A percentile compares a stretch with the other conserved stretches of the same genome.
These are phyloP conservation scores for Eudasyphora cyanicolor DNA, from an alignment of 2,888 invertebrate genomes.

Conservation along the genomic window DNA sequence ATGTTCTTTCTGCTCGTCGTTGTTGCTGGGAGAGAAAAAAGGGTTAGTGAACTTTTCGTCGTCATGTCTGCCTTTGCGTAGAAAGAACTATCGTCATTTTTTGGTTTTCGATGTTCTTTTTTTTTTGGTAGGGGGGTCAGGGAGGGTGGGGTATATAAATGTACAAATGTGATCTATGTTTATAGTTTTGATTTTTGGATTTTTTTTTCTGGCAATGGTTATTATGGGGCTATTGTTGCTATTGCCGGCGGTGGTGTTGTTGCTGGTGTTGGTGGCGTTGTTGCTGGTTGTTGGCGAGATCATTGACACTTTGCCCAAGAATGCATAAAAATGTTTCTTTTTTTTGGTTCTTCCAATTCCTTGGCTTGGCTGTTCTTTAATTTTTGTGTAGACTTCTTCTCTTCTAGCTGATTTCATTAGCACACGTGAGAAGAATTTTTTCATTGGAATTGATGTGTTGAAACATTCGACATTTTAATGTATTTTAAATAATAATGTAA, in stretches of 20 bases:
- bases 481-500: conserved; percentile 26
- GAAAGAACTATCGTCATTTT: conserved; percentile 24
- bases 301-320: conserved; percentile 76
- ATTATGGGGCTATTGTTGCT: conserved; percentile 46
- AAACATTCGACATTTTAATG: conserved; percentile 33
- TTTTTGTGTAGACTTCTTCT: conserved; percentile 1
- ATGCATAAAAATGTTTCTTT: conserved; percentile 71
- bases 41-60: conserved; percentile 61
- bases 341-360: conserved; percentile 30
- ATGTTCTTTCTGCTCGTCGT: neutral
- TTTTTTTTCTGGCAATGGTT: conserved; percentile 41
- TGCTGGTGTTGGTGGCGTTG: conserved; percentile 60
- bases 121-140: conserved; percentile 5
- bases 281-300: conserved; percentile 72
- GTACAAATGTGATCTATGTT: conserved; percentile 55
- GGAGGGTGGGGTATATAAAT: conserved; percentile 30
- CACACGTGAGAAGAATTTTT: conserved; percentile 60
- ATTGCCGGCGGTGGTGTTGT: conserved; percentile 7
- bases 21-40: conserved; percentile 37
- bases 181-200: conserved; percentile 53
- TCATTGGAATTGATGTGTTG: no score
- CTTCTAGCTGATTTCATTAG: conserved; percentile 42
- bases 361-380: conserved; percentile 32
- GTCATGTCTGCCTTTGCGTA: conserved; percentile 46
- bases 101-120: neutral